Evolutionary conservation across 2,888 invertebrate genomes (phyloP), one percentile per base, ranked within the genome.

Genomic region (Mythimna vitellina): DNA sequence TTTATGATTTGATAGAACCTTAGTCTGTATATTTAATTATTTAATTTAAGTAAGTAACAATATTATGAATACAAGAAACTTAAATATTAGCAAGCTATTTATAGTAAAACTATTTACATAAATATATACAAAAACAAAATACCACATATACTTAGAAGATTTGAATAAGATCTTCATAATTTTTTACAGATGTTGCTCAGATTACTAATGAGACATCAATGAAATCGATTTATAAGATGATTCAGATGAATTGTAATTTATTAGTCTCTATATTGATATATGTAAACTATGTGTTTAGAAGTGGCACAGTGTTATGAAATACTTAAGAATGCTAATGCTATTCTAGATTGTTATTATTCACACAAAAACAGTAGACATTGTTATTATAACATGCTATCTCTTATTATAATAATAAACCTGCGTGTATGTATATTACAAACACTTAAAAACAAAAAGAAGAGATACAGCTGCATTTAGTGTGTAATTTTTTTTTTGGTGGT

Each of bases 161-260:
- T 75, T 46, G 63, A 29, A 53, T 80, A 75, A 63, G 80, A 62
- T 29, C 73, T 56, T 20, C 14, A 35, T 17, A 38, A 29, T 38
- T n/a, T 46, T 20, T 17, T 25, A 61, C 49, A 51, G n/a, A 32
- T 60, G 22, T 22, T 38, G 17, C 17, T 22, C 61, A 42, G 42
- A 51, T n/a, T 20, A n/a, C 35, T 60, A 38, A 60, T 38, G n/a
- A 60, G 14, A 22, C 22, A 46, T 46, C 46, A 46, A 46, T 46
- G 46, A 46, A 46, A 17, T 20, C 17, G 46, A 46, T 46, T 46
- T 5, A 17, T 46, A 46, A 46, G 17, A 46, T 22, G 22, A 54
- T 22, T 22, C 22, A 60, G 35, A 35, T 38, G 38, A 38, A 38
- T 17, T 17, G 38, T 35, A 29, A 56, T 49, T 71, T 32, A 22